A percentile compares a stretch with the other conserved stretches of the same genome.
phyloP scores from a whole-genome alignment of 2,797 vertebrate species.

The Rachycentron canadum region DNA sequence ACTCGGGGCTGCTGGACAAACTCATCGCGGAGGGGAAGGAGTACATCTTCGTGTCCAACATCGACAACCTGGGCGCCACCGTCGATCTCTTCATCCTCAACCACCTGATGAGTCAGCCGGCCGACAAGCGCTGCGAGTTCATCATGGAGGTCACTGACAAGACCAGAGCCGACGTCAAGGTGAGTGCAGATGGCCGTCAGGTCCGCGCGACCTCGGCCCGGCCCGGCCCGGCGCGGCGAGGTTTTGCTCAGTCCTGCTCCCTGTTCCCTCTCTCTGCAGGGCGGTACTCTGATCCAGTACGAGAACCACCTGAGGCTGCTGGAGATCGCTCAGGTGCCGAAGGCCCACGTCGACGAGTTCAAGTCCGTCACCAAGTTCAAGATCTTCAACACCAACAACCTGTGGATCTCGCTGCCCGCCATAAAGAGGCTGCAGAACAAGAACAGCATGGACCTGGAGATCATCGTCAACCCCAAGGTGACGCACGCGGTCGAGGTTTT shows the following conservation, averaged over 20 bases:
- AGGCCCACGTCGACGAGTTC: constrained; percentile 96
- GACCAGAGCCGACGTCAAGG: constrained; percentile 97
- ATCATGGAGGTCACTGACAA: constrained; percentile 99
- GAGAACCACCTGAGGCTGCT: constrained; percentile 94
- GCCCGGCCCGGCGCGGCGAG: neutral
- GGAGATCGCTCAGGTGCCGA: constrained; percentile 98
- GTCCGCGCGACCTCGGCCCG: too few species aligned
- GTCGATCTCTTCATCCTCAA: constrained; percentile 97
- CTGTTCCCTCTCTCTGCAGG: constrained; percentile 79
- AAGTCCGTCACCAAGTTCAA: constrained; percentile 99
- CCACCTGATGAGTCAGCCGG: constrained; percentile 94
- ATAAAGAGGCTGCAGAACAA: constrained; percentile 93
- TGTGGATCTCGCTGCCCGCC: constrained; percentile 96
- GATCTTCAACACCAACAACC: constrained; percentile 99
- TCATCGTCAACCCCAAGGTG: constrained; percentile 98
- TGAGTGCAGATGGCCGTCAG: constrained; percentile 40
- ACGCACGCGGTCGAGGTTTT: neutral
- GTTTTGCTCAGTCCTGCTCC: neutral
- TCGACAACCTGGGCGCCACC: constrained; percentile 97
- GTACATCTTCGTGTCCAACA: constrained; percentile 98
- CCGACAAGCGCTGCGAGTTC: constrained; percentile 94
- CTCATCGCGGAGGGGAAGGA: constrained; percentile 93
- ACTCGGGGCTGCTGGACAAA: constrained; percentile 93
- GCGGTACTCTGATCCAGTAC: constrained; percentile 95
- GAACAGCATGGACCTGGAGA: constrained; percentile 95